phyloP scores from a whole-genome alignment of 2,888 invertebrate genomes.

The Colostygia pectinataria region DNA sequence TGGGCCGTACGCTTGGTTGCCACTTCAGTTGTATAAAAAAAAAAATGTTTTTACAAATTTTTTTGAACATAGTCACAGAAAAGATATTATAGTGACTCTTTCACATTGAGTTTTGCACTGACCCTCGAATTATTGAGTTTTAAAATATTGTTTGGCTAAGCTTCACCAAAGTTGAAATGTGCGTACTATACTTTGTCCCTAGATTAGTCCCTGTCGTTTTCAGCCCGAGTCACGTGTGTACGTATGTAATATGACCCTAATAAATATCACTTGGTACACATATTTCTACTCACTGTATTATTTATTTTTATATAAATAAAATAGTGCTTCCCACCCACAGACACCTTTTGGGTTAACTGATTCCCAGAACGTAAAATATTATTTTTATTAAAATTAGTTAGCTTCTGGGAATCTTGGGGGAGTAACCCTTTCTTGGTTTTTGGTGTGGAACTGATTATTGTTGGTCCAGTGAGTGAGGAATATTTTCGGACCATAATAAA shows the following conservation, averaged over 20 bases:
- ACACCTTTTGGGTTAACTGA: conserved; percentile 31
- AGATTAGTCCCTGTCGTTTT: conserved; percentile 36
- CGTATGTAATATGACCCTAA: conserved; percentile 67
- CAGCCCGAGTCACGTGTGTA: conserved; percentile 56
- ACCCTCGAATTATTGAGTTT: too few relatives aligned
- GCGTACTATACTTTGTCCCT: conserved; percentile 1
- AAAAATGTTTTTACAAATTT: too few relatives aligned
- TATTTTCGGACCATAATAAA: too few relatives aligned
- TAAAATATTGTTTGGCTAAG: too few relatives aligned
- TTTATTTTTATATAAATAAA: conserved; percentile 37
- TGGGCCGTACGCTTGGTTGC: too few relatives aligned
- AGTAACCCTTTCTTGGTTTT: conserved; percentile 3
- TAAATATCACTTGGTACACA: conserved; percentile 68
- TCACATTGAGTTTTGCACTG: too few relatives aligned
- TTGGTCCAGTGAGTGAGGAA: too few relatives aligned
- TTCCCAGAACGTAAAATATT: conserved; percentile 26
- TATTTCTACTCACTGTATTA: conserved; percentile 53
- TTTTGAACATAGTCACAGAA: too few relatives aligned
- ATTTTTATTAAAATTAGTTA: conserved; percentile 25
- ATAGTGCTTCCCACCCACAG: conserved; percentile 32
- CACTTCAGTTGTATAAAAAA: too few relatives aligned
- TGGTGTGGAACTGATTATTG: background rate
- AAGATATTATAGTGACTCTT: too few relatives aligned
- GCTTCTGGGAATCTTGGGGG: conserved; percentile 1
- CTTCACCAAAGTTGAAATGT: background rate